Evolutionary conservation across 2,797 vertebrate genomes (phyloP).

Genomic region (Sebastes nivosus): DNA sequence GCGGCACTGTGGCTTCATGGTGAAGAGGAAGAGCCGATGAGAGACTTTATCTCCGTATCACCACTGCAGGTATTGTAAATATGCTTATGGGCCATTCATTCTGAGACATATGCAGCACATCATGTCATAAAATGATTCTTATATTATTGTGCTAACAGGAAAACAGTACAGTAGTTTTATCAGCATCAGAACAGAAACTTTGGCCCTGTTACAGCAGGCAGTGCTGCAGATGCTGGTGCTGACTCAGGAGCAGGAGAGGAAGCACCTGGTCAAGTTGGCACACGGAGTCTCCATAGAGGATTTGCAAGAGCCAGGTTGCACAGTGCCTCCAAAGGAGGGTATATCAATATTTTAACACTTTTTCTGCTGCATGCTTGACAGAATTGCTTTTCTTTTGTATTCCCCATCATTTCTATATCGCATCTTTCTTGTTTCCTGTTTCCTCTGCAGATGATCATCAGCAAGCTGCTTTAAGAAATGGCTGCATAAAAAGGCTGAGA

Average conservation of each 20-base stretch:
- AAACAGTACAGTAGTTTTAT: neutral
- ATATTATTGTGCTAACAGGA: neutral
- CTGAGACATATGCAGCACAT: neutral
- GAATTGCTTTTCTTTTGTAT: neutral
- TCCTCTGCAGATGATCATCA: slow-evolving; percentile 24
- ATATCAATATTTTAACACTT: neutral
- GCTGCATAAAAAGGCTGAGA: slow-evolving; percentile 69
- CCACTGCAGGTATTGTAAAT: slow-evolving; percentile 64
- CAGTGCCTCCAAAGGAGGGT: slow-evolving; percentile 38
- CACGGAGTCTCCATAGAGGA: slow-evolving; percentile 67
- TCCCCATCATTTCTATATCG: neutral
- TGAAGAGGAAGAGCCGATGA: slow-evolving; percentile 29
- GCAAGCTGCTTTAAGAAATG: slow-evolving; percentile 48
- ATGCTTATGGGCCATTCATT: neutral
- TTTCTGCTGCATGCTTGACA: neutral
- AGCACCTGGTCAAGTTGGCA: slow-evolving; percentile 72
- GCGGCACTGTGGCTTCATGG: slow-evolving; percentile 57
- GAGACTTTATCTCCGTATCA: slow-evolving; percentile 19
- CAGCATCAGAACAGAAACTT: slow-evolving; percentile 11
- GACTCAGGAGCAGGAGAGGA: slow-evolving; percentile 81
- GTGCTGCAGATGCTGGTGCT: slow-evolving; percentile 77
- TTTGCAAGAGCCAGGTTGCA: slow-evolving; percentile 47
- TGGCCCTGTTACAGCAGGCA: slow-evolving; percentile 57
- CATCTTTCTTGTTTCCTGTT: neutral
- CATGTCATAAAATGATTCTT: neutral